Conservation (phyloP, 2,888 invertebrate genomes). For the Dicyrtoma fusca region DNA sequence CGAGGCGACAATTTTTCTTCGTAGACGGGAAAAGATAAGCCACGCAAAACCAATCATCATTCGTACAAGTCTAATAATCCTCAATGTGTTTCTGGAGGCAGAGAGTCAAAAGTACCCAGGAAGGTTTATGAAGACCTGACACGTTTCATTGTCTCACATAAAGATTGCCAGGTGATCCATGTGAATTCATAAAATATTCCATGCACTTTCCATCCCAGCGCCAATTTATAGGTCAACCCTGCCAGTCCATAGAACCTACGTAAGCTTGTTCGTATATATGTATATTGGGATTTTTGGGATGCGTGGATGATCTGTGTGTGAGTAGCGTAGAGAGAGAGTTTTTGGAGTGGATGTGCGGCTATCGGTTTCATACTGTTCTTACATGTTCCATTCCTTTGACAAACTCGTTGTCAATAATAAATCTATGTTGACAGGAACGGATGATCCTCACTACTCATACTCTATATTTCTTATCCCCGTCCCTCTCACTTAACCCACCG, state of each 20-base stretch:
- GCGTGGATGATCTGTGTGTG: too few species aligned
- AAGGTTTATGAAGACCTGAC: too few species aligned
- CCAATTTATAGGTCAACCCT: slow-evolving; percentile 26
- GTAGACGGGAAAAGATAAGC: slow-evolving; percentile 19
- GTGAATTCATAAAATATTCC: slow-evolving; percentile 28
- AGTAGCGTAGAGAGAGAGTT: too few species aligned
- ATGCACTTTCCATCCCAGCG: neutral
- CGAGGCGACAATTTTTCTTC: slow-evolving; percentile 17
- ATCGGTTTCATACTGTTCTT: slow-evolving; percentile 11
- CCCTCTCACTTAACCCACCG: neutral
- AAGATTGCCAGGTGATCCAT: slow-evolving; percentile 10
- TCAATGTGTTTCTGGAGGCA: too few species aligned
- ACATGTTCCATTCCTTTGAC: slow-evolving; percentile 8
- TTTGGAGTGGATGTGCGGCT: too few species aligned
- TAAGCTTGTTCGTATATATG: too few species aligned
- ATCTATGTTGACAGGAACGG: slow-evolving; percentile 27
- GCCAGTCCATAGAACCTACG: neutral
- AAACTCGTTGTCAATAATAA: slow-evolving; percentile 31
- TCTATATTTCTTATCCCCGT: slow-evolving; percentile 5
- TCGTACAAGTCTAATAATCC: too few species aligned
- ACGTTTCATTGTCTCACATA: too few species aligned
- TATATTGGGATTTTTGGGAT: too few species aligned
- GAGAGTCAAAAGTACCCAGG: neutral
- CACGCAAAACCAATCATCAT: slow-evolving; percentile 31
- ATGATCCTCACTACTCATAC: slow-evolving; percentile 17